phyloP scores from a whole-genome alignment of 2,888 invertebrate species.

The Deilephila elpenor region DNA sequence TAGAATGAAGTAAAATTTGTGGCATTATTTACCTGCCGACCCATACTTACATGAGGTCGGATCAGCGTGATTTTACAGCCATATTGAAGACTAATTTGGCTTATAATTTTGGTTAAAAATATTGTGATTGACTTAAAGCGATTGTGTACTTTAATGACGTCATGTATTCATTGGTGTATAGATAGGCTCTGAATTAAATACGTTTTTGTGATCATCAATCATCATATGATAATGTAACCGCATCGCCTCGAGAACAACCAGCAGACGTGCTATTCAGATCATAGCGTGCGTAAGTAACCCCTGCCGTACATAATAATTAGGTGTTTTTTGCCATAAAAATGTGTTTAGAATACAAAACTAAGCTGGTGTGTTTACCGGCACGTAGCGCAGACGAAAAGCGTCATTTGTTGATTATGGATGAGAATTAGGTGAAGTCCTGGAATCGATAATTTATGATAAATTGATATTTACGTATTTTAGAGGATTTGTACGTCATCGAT shows the following conservation, averaged over 20 bases:
- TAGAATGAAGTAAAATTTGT: conserved; percentile 4
- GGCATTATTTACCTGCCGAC: background rate
- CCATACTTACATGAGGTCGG: too few relatives aligned
- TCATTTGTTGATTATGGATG: background rate
- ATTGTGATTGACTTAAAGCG: too few relatives aligned
- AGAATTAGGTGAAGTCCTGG: background rate
- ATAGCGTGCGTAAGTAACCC: conserved; percentile 3
- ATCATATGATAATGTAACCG: conserved; percentile 5
- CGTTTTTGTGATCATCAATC: background rate
- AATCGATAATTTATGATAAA: too few relatives aligned
- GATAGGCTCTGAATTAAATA: too few relatives aligned
- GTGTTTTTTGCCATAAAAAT: background rate
- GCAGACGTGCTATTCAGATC: background rate
- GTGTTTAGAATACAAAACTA: conserved; percentile 1
- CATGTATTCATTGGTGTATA: too few relatives aligned
- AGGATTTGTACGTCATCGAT: background rate
- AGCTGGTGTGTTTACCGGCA: background rate
- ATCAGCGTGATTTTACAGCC: too few relatives aligned
- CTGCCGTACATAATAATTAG: background rate
- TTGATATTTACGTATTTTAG: background rate
- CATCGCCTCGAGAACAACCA: background rate
- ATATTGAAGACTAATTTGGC: too few relatives aligned
- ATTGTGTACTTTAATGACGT: too few relatives aligned
- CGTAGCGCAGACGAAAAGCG: background rate
- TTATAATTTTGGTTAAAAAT: too few relatives aligned